Percentiles rank a stretch among this genome's conserved stretches.
Evolutionary conservation across 2,113 vertebrate genomes (phyloP).

Genomic region (Misgurnus mizolepis): DNA sequence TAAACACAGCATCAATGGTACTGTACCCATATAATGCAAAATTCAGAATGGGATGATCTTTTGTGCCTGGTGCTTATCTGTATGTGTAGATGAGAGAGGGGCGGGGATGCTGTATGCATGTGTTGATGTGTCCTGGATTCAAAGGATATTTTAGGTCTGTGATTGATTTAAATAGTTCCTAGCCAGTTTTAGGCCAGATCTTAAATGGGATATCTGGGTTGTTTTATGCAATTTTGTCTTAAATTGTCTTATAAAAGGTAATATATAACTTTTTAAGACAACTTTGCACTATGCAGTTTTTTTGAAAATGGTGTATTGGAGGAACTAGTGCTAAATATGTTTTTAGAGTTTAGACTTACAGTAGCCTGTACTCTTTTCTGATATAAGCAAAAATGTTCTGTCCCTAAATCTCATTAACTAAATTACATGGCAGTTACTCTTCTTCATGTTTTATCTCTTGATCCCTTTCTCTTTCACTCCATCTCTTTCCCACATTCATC

Average conservation of each 20-base stretch:
- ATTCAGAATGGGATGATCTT: background rate
- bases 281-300: background rate
- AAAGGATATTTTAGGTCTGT: constrained; percentile 40
- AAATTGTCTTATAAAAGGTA: background rate
- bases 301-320: background rate
- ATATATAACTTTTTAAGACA: background rate
- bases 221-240: background rate
- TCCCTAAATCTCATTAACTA: background rate
- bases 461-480: background rate
- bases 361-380: background rate
- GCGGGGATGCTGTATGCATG: background rate
- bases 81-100: background rate
- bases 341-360: background rate
- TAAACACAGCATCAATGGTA: constrained; percentile 5
- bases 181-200: constrained; percentile 33
- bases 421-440: background rate
- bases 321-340: background rate
- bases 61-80: background rate
- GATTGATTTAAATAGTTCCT: constrained; percentile 40
- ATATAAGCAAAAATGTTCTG: background rate
- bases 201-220: constrained; percentile 33
- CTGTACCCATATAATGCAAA: background rate
- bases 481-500: background rate
- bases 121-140: constrained; percentile 33
- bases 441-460: background rate